Base-by-base conservation (phyloP, 2,888 invertebrate genomes). In the Cistogaster globosa region DNA sequence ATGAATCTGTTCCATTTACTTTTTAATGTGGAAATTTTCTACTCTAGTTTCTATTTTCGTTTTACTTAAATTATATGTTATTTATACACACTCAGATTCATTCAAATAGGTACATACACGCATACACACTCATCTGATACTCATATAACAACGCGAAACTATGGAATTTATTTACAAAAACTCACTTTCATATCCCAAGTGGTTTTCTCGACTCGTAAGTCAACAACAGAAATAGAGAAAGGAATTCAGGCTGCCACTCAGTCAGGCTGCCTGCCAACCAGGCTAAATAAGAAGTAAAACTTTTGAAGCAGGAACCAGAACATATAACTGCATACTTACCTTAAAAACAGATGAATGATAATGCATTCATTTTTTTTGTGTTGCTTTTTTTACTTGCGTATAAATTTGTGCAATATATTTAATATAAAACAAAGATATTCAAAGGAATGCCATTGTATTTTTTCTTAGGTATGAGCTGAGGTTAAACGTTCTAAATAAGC, bases 1-100 rank as follows among this genome's bases (percentile, higher is more conserved):
- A 78, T 78, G 75, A 85, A 85, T 82, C 75, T 76, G 85, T 78
- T 82, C 85, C 55, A 85, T 60, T 82, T 85, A 85, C 82, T 85
- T 78, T 82, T 74, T 71, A 85, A 85, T 71, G 75, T 79, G 67
- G 65, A 82, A 82, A 76, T 57, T 78, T 75, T 82, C 65, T 85
- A 85, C 82, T 78, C 78, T 14, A 85, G 78, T 85, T 85, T 85
- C 74, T 63, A 85, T 77, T 75, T 84, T 67, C 45, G 71, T 75
- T 81, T 62, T 16, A 60, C 63, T 76, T 22, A 48, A 45, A 55
- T 45, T 48, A 48, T 18, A 48, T 32, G 6, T 32, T 32, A 32
- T 32, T 32, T 32, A 32, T n/a, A 51, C 18, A 57, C 6, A 57
- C 67, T 36, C 22, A 5, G 12, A 11, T 58, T 7, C 38, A 20